Evolutionary conservation across 1,140 invertebrate genomes (phyloP).

Genomic region (Aplysia californica): DNA sequence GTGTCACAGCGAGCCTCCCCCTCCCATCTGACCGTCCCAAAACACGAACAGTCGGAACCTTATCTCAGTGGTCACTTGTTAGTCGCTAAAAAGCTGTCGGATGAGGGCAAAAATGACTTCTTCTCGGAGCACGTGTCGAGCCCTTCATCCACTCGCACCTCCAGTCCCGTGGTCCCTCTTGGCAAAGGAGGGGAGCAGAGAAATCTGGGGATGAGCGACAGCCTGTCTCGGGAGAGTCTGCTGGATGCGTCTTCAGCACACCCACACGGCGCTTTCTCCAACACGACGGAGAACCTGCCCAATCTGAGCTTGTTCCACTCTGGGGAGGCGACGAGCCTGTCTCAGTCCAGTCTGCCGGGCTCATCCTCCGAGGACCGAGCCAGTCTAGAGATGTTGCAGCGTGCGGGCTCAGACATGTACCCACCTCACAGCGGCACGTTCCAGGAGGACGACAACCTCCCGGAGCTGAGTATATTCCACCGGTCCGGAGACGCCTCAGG

Average conservation of each 20-base stretch:
- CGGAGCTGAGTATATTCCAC: no score
- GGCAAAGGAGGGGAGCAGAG: background rate
- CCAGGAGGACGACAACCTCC: no score
- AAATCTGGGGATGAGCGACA: background rate
- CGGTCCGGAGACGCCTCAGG: no score
- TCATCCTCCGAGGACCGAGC: no score
- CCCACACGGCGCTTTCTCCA: background rate
- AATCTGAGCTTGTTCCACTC: background rate
- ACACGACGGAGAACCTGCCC: background rate
- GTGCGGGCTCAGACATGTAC: no score
- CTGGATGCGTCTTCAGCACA: background rate
- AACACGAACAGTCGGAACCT: slow-evolving; percentile 35
- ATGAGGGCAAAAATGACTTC: slow-evolving; percentile 60
- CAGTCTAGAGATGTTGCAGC: no score
- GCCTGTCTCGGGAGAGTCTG: background rate
- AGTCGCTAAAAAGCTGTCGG: slow-evolving; percentile 67
- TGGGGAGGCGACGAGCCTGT: no score
- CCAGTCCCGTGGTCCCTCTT: slow-evolving; percentile 1
- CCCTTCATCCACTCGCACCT: background rate
- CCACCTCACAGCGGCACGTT: no score
- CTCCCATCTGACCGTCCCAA: slow-evolving; percentile 28
- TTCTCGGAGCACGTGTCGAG: slow-evolving; percentile 26
- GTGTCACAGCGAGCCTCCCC: slow-evolving; percentile 16
- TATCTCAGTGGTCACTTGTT: slow-evolving; percentile 63
- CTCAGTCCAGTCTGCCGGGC: no score